Percentiles rank a stretch among this genome's conserved stretches.
Evolutionary conservation across 2,113 vertebrate genomes (phyloP).

Genomic region (Varanus salvator): DNA sequence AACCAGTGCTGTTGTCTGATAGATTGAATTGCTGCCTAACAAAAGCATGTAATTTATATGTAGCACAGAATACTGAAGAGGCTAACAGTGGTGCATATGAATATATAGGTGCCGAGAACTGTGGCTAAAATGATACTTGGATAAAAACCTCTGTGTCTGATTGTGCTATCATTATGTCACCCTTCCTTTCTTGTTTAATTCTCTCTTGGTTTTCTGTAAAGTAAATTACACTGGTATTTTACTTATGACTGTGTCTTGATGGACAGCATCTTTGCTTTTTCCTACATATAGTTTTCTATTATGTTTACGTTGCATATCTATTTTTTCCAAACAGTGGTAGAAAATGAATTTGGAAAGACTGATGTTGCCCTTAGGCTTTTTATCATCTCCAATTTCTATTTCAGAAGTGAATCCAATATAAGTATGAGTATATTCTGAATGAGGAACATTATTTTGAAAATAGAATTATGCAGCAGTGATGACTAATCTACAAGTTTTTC

Average conservation of each 20-base stretch:
- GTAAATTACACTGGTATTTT: constrained; percentile 24
- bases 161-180: neutral
- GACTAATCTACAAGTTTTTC: constrained; percentile 76
- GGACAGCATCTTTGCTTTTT: constrained; percentile 52
- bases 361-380: constrained; percentile 74
- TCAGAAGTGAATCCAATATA: constrained; percentile 83
- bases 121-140: neutral
- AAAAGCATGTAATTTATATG: neutral
- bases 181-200: neutral
- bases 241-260: constrained; percentile 2
- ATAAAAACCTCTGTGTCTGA: neutral
- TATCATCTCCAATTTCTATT: constrained; percentile 84
- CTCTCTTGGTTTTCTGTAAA: neutral
- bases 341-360: constrained; percentile 81
- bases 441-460: constrained; percentile 81
- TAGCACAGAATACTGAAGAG: neutral
- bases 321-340: constrained; percentile 75
- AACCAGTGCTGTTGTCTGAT: neutral
- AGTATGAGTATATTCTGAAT: constrained; percentile 79
- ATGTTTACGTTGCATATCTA: constrained; percentile 78
- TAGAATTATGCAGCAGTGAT: constrained; percentile 79
- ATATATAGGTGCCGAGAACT: neutral
- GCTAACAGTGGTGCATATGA: neutral
- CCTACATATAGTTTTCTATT: constrained; percentile 61
- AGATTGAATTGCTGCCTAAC: neutral